Base-by-base conservation (phyloP, 92 coral and sea anemone genomes). In the Plumapathes pennacea region DNA sequence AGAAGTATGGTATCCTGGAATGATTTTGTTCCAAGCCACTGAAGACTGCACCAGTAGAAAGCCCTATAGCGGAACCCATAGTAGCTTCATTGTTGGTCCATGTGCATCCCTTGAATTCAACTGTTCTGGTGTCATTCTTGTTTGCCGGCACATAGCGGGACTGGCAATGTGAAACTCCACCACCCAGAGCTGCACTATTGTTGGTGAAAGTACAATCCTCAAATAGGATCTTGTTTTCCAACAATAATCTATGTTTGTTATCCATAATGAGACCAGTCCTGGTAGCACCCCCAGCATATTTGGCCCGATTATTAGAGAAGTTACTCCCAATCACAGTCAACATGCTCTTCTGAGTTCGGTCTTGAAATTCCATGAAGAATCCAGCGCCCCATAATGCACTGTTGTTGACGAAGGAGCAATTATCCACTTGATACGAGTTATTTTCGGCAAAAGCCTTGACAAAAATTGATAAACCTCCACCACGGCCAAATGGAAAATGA, bases 41-140 rank as follows among this genome's bases (percentile, higher is more conserved):
- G 0, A 72, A 17, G 5, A 64, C 18, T 0, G 63, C 38, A 1
- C 25, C 17, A 0, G 83, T 48, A 25, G 89, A 78, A 9, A 82
- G 69, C 17, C 86, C 91, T 41, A 88, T 54, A 13, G 96, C 96
- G 48, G 98, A 76, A 15, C 98, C 98, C 56, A 92, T 31, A n/a
- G 94, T 80, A 20, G 92, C 98, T 29, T 45, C 49, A 65, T 92
- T 92, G 29, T 60, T 40, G 29, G 25, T 56, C 83, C 92, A 76
- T 11, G 22, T 29, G 64, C 98, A 92, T 7, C 43, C 65, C 7
- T 52, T 42, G 41, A 71, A 77, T 10, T 31, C 46, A 4, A 81
- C 30, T 10, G 40, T 4, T 6, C 38, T 40, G 38, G 40, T 54
- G 10, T 40, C 18, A 4, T 54, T n/a, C 1, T 4, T 25, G 18